Evolutionary conservation across 2,797 vertebrate species (phyloP), one percentile per base, ranked within the genome.

Genomic region (Loris lydekkerianus): DNA sequence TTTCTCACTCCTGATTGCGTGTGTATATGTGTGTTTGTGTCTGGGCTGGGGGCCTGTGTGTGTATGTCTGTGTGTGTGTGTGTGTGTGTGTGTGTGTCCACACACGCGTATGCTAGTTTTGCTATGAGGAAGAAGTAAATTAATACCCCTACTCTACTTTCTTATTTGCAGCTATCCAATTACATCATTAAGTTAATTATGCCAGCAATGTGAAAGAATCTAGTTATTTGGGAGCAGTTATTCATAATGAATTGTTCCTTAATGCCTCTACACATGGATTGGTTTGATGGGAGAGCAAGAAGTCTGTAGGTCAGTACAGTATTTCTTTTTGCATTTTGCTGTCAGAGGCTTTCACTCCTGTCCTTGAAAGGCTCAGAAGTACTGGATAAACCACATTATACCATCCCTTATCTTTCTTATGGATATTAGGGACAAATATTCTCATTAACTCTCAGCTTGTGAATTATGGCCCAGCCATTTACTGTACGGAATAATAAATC

Each of bases 151-250:
- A 49, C 4, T 70, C 76, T 82, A 91, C 13, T 97, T 96, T 96
- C 98, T 97, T 98, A 98, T 98, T 98, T 97, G 97, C 95, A 98
- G 94, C 97, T 93, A 95, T 94, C 97, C 97, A 98, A 96, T 98
- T 97, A 98, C 97, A 98, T 98, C 98, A 98, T 98, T 98, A 98
- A 98, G 99, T 98, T 99, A 99, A 99, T 99, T 99, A 98, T 96
- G 98, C 97, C 92, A 98, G 97, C 98, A 99, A 99, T 99, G 99
- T 99, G 98, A 99, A 99, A 98, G 97, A 95, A 98, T 98, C 98
- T 98, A 98, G 98, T 98, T 99, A 98, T 98, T 98, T 98, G 97
- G 96, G 98, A 98, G 97, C 98, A 98, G 98, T 98, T 97, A 98
- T 95, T 97, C 96, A 97, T 97, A 98, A 98, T 98, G 98, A 98